phyloP scores from a whole-genome alignment of 2,888 invertebrate genomes.

The Thereva unica region DNA sequence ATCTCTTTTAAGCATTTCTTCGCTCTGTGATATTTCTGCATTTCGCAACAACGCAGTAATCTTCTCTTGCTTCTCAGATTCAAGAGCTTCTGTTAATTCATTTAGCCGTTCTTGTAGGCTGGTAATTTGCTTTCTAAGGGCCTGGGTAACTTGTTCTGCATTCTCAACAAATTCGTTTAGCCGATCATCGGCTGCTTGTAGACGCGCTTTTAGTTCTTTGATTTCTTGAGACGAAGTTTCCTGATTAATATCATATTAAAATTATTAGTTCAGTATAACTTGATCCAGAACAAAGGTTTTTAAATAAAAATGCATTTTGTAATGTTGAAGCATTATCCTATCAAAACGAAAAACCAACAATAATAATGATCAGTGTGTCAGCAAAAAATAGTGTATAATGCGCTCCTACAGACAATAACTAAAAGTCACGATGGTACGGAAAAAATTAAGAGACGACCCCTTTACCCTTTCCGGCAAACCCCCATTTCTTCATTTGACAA shows the following conservation, averaged over 20 bases:
- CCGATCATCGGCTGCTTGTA: constrained; percentile 53
- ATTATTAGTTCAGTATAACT: too few relatives aligned
- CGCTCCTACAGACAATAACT: too few relatives aligned
- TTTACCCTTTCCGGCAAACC: too few relatives aligned
- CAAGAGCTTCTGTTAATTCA: constrained; percentile 49
- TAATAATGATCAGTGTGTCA: too few relatives aligned
- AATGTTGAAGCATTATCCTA: too few relatives aligned
- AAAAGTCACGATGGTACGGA: too few relatives aligned
- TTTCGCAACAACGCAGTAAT: constrained; percentile 75
- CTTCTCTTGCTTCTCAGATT: constrained; percentile 71
- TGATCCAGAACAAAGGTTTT: too few relatives aligned
- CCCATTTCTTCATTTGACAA: too few relatives aligned
- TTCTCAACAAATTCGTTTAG: constrained; percentile 55
- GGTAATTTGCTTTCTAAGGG: constrained; percentile 49
- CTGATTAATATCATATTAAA: constrained; percentile 43
- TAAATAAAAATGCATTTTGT: too few relatives aligned
- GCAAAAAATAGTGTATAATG: too few relatives aligned
- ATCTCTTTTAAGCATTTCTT: constrained; percentile 75
- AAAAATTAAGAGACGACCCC: too few relatives aligned
- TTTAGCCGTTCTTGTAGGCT: constrained; percentile 51
- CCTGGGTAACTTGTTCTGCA: constrained; percentile 52
- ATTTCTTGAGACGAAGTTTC: constrained; percentile 52
- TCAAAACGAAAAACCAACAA: too few relatives aligned
- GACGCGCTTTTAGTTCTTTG: constrained; percentile 51
- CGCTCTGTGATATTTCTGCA: constrained; percentile 80